Evolutionary conservation across 2,113 vertebrate species (phyloP).

Genomic region (Mirza zaza): DNA sequence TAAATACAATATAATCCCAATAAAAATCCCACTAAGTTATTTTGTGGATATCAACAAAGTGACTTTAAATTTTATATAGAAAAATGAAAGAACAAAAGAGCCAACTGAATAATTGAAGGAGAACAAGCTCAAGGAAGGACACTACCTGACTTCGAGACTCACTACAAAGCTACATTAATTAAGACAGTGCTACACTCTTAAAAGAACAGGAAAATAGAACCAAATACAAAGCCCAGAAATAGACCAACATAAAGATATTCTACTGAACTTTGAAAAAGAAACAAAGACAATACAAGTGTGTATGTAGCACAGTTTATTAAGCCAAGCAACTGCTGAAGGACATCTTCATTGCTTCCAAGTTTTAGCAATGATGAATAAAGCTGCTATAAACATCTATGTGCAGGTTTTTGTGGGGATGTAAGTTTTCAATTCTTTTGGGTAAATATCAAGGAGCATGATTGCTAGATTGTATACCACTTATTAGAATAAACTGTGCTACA

Average conservation of each 20-base stretch:
- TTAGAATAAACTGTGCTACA: neutral
- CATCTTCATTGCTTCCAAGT: neutral
- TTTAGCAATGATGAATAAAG: neutral
- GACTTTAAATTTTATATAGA: neutral
- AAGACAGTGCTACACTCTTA: neutral
- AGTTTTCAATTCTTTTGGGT: too few species aligned
- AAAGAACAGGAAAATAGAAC: neutral
- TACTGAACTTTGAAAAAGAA: neutral
- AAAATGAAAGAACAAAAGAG: neutral
- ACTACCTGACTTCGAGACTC: neutral
- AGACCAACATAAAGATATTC: neutral
- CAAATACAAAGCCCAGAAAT: neutral
- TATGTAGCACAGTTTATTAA: neutral
- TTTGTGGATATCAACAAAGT: neutral
- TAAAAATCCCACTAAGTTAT: neutral
- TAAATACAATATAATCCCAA: neutral
- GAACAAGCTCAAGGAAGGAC: neutral
- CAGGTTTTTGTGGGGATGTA: too few species aligned
- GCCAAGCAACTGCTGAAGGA: too few species aligned
- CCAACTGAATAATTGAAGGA: neutral
- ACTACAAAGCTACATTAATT: neutral
- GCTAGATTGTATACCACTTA: too few species aligned
- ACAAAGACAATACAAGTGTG: neutral
- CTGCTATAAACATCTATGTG: neutral
- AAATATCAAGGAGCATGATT: too few species aligned